Base-by-base conservation (phyloP, 53 echinoderm and acorn worm species). In the Arbacia lixula region DNA sequence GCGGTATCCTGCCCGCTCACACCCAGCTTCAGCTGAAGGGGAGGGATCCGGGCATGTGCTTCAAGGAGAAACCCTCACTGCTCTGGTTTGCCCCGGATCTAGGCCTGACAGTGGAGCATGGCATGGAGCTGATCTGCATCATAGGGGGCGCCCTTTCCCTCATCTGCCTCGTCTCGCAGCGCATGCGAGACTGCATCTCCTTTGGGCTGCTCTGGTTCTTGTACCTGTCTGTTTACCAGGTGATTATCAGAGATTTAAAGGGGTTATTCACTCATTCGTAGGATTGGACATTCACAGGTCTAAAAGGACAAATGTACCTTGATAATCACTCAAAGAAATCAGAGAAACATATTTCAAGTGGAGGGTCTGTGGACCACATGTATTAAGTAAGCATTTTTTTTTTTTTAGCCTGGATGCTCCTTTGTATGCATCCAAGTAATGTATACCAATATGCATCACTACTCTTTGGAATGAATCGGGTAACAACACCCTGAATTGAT, bases 201-300 rank as follows among this genome's bases (percentile, higher is more conserved):
- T 97, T 90, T 79, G 88, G 82, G 4, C 26, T 85, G 3, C 88
- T 97, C 6, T 97, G 98, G 98, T 90, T 97, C 43, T 73, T 97
- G 60, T 97, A 97, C 37, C 36, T 92, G 34, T 97, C 98, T 0
- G 92, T 94, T 1, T 94, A 97, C 64, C 86, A 94, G 91, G 98
- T 97, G 43, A 1, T 17, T 14, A 0, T 50, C 17, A 14, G 0
- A 14, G 50, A 50, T 50, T 14, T 17, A 1, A 50, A 50, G 12
- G 50, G 19, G 19, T 50, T 12, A n/a, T n/a, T n/a, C n/a, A n/a
- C n/a, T n/a, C n/a, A n/a, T n/a, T n/a, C n/a, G n/a, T n/a, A n/a
- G n/a, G n/a, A n/a, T n/a, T n/a, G n/a, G n/a, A n/a, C n/a, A n/a
- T n/a, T n/a, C n/a, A n/a, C n/a, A n/a, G n/a, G n/a, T n/a, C n/a